phyloP scores from a whole-genome alignment of 1,140 invertebrate genomes.

The Euwallacea similis region DNA sequence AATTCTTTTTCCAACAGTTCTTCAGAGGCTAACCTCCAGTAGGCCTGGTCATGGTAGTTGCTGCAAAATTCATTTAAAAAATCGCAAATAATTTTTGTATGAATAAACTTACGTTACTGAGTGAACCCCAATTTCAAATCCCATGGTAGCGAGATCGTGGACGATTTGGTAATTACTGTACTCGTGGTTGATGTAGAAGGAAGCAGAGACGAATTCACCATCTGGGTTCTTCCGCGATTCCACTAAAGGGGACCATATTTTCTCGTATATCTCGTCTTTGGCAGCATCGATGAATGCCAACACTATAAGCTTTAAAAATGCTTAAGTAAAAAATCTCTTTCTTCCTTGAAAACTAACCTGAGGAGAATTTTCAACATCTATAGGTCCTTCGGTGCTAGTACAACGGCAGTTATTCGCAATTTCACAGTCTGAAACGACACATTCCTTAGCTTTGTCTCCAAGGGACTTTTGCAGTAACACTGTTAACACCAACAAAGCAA shows the following conservation, averaged over 20 bases:
- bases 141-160: slow-evolving; percentile 64
- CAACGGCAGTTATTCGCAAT: slow-evolving; percentile 40
- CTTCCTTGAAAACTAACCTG: slow-evolving; percentile 33
- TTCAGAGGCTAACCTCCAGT: slow-evolving; percentile 41
- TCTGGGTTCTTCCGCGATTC: slow-evolving; percentile 64
- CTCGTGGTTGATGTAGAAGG: slow-evolving; percentile 71
- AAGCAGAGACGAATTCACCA: slow-evolving; percentile 62
- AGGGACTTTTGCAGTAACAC: background rate
- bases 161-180: slow-evolving; percentile 69
- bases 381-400: slow-evolving; percentile 25
- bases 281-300: slow-evolving; percentile 72
- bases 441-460: slow-evolving; percentile 29
- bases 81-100: slow-evolving; percentile 19
- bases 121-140: slow-evolving; percentile 71
- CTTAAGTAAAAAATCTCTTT: slow-evolving; percentile 6
- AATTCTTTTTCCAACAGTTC: slow-evolving; percentile 42
- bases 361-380: slow-evolving; percentile 33
- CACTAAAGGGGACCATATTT: slow-evolving; percentile 64
- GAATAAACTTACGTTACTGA: slow-evolving; percentile 59
- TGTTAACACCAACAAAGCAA: background rate
- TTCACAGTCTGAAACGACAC: slow-evolving; percentile 25
- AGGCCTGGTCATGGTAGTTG: slow-evolving; percentile 64
- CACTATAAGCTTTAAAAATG: slow-evolving; percentile 60
- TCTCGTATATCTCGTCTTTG: slow-evolving; percentile 62
- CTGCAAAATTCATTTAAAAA: slow-evolving; percentile 9